phyloP scores from a whole-genome alignment of 1,140 invertebrate genomes.

The Pogonognathellus flavescens region DNA sequence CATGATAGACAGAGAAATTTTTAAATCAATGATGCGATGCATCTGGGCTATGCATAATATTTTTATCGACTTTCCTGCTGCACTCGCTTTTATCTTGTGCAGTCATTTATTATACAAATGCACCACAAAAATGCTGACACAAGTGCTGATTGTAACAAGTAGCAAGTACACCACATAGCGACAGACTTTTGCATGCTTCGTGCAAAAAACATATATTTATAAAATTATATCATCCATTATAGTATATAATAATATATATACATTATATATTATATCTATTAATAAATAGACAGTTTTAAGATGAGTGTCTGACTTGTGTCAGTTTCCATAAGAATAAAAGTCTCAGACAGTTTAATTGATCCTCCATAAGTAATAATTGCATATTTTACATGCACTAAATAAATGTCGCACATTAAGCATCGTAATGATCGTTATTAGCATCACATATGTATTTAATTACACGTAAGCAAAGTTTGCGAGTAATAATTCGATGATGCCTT shows the following conservation, averaged over 20 bases:
- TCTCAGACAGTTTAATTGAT: too few relatives aligned
- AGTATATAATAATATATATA: background rate
- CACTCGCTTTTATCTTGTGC: background rate
- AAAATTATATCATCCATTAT: background rate
- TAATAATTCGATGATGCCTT: too few relatives aligned
- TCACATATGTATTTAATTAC: too few relatives aligned
- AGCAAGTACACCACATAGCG: background rate
- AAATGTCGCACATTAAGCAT: too few relatives aligned
- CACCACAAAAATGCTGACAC: conserved; percentile 12
- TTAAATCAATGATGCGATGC: background rate
- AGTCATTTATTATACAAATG: background rate
- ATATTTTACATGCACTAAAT: too few relatives aligned
- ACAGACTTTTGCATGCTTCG: background rate
- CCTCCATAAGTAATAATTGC: too few relatives aligned
- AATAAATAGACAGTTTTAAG: too few relatives aligned
- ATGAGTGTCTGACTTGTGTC: too few relatives aligned
- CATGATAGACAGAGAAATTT: background rate
- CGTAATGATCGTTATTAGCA: too few relatives aligned
- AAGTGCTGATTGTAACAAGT: background rate
- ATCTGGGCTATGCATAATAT: background rate
- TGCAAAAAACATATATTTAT: background rate
- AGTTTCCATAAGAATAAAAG: too few relatives aligned
- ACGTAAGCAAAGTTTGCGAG: too few relatives aligned
- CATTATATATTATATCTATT: too few relatives aligned
- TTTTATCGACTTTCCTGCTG: conserved; percentile 15